Conservation (phyloP, 2,797 vertebrate genomes). For the Sebastes matsubarae region DNA sequence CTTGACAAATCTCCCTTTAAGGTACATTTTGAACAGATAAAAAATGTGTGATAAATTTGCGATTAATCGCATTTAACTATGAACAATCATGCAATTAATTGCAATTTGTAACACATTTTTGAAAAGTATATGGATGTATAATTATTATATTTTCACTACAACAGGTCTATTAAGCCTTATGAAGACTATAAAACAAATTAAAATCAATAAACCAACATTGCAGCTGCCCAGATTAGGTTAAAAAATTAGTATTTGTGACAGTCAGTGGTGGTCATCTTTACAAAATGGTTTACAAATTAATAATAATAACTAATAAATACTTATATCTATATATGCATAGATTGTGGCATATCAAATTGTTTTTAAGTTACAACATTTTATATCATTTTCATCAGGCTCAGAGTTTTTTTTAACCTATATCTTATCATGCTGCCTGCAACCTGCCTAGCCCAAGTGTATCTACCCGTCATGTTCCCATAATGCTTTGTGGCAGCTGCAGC, state of each 20-base stretch:
- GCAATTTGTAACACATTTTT: neutral
- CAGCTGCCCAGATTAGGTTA: neutral
- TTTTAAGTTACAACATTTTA: neutral
- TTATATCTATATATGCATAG: neutral
- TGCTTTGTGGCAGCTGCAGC: slow-evolving; percentile 88
- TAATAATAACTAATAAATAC: neutral
- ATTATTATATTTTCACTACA: neutral
- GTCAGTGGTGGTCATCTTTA: neutral
- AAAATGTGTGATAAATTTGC: too few relatives aligned
- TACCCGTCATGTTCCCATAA: slow-evolving; percentile 87
- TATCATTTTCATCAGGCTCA: neutral
- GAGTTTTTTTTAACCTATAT: neutral
- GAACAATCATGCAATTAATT: too few relatives aligned
- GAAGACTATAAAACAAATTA: neutral
- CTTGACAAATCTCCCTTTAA: too few relatives aligned
- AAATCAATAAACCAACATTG: neutral
- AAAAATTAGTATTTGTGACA: neutral
- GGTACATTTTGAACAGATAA: too few relatives aligned
- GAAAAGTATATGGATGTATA: neutral
- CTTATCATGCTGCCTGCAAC: slow-evolving; percentile 45
- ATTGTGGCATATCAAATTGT: neutral
- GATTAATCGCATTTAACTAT: too few relatives aligned
- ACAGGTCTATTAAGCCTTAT: neutral
- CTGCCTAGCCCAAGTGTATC: slow-evolving; percentile 69
- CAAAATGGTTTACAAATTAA: neutral